phyloP scores from a whole-genome alignment of 2,797 vertebrate species.

The Darevskia mixta region DNA sequence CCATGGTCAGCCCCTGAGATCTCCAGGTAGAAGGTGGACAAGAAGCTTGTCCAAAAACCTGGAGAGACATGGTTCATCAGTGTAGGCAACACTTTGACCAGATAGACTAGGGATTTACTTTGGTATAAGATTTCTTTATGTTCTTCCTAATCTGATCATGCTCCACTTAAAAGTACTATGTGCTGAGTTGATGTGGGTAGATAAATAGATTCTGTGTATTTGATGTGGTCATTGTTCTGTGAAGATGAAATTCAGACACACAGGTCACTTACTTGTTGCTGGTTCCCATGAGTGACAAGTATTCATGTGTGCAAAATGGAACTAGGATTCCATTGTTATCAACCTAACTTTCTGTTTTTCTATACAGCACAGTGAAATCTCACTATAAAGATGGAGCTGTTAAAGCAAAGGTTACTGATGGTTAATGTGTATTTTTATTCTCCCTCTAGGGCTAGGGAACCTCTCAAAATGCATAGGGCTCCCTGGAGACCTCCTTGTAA shows the following conservation, averaged over 20 bases:
- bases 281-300: background rate
- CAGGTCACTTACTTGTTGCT: background rate
- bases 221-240: background rate
- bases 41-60: no score
- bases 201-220: background rate
- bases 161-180: no score
- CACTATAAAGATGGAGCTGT: conserved; percentile 57
- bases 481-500: conserved; percentile 15
- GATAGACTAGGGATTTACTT: no score
- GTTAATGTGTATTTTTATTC: conserved; percentile 27
- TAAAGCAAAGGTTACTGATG: conserved; percentile 60
- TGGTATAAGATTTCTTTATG: no score
- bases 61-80: no score
- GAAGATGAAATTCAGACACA: background rate
- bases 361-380: background rate
- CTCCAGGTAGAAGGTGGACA: no score
- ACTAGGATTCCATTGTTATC: background rate
- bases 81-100: no score
- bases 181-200: background rate
- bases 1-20: no score
- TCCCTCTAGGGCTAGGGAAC: conserved; percentile 8
- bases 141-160: no score
- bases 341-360: background rate
- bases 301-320: background rate
- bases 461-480: conserved; percentile 14